Conservation (phyloP, 2,888 invertebrate species). For the Galerucella calmariensis region DNA sequence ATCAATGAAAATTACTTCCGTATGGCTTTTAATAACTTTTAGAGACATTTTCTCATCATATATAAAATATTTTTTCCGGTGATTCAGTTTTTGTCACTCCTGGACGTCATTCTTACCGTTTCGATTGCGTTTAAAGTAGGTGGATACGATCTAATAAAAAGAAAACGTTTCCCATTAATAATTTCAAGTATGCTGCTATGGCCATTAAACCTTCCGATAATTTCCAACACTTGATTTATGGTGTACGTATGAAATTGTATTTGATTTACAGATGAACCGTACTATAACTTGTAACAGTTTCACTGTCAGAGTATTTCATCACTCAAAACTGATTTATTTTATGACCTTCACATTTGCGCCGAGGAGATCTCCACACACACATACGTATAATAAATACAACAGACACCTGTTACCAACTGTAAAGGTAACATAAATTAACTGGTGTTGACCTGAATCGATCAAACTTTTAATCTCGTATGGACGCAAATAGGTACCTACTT, state of each 20-base stretch:
- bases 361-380: constrained; percentile 15
- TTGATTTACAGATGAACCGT: constrained; percentile 15
- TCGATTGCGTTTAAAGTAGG: background rate
- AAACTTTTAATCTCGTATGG: constrained; percentile 19
- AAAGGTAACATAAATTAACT: constrained; percentile 30
- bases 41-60: too few species aligned
- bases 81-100: too few species aligned
- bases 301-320: constrained; percentile 27
- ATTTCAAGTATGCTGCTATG: background rate
- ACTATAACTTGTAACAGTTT: constrained; percentile 21
- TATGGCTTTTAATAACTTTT: too few species aligned
- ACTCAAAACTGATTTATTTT: constrained; percentile 35
- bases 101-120: background rate
- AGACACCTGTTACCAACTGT: constrained; percentile 31
- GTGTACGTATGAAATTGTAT: background rate
- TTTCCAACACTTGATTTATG: background rate
- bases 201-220: background rate
- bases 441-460: constrained; percentile 22
- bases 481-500: background rate
- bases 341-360: constrained; percentile 31
- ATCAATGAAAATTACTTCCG: too few species aligned
- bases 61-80: too few species aligned
- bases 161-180: background rate
- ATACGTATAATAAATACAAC: constrained; percentile 13
- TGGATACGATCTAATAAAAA: background rate